A percentile compares a stretch with the other conserved stretches of the same genome.
phyloP scores from a whole-genome alignment of 2,888 invertebrate genomes.

The Sarcophaga carnaria region DNA sequence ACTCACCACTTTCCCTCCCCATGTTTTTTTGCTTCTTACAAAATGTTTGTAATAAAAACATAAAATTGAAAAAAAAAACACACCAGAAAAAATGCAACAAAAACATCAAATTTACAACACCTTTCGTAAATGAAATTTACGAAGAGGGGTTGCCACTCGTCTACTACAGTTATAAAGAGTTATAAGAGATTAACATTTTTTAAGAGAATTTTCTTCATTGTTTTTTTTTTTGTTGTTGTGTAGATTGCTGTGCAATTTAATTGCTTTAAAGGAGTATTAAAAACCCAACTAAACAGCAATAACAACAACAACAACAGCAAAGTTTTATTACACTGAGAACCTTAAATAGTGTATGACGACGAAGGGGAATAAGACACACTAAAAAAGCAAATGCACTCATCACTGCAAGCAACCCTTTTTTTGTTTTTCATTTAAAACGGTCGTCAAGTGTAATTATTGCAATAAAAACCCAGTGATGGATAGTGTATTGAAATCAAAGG shows the following conservation, averaged over 20 bases:
- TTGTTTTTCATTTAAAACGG: slow-evolving; percentile 7
- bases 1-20: neutral
- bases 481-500: slow-evolving; percentile 11
- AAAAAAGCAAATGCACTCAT: neutral
- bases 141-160: neutral
- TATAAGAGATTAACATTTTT: neutral
- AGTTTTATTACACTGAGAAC: neutral
- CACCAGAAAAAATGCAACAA: slow-evolving; percentile 17
- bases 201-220: neutral
- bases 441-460: slow-evolving; percentile 63
- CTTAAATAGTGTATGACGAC: neutral
- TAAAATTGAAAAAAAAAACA: slow-evolving; percentile 47
- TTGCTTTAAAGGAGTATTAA: neutral
- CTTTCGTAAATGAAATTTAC: slow-evolving; percentile 36
- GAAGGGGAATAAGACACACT: neutral
- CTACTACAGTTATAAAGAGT: neutral
- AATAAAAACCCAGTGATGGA: slow-evolving; percentile 56
- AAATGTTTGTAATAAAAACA: slow-evolving; percentile 60
- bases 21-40: neutral
- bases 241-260: neutral
- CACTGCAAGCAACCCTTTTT: slow-evolving; percentile 7
- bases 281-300: no score
- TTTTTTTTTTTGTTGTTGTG: no score
- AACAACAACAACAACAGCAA: neutral
- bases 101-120: slow-evolving; percentile 55